Evolutionary conservation across 2,797 vertebrate genomes (phyloP), one percentile per base, ranked within the genome.

Genomic region (Sebastes vulpes): DNA sequence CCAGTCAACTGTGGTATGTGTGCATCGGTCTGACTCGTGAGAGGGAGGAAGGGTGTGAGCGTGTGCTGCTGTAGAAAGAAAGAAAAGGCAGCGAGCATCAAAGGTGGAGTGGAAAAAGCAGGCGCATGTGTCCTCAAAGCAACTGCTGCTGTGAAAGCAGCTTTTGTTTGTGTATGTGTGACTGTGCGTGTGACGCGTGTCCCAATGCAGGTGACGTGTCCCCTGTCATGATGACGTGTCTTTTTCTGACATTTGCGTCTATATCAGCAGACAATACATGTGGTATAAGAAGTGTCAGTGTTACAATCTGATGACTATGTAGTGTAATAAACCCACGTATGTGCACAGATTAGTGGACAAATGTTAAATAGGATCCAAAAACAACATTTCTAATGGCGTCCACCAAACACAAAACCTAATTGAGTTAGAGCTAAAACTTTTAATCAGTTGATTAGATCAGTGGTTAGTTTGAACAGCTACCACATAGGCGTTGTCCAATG

Each of bases 1-100:
- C 20, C 72, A 32, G 61, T 80, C 26, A 25, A 42, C 78, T 72
- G 79, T 76, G 76, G 72, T 28, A 74, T 75, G 78, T 69, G 81
- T 66, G 72, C 58, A 57, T 23, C 9, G 18, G 66, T 75, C 29
- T 67, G 72, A n/a, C 53, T 54, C 11, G 70, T 20, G 29, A 65
- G 74, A 50, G 46, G 54, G 56, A 31, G 31, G 21, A 35, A 12
- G 71, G 20, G 50, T 12, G 52, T 23, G 65, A 35, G 72, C 7
- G 14, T 76, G 54, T 48, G 59, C 57, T 23, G 31, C 28, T 54
- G 53, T 11, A 14, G 4, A 53, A 52, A 54, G 28, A 38, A 66
- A 66, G 14, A 59, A 73, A 85, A 73, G 28, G 20, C 46, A 53
- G 32, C 0, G 4, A 77, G 60, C 57, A 58, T 77, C 46, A 63